A percentile compares a stretch with the other conserved stretches of the same genome.
These are phyloP conservation scores for Hydropsyche tenuis DNA, from an alignment of 1,140 invertebrate species.

Conservation along the genomic window DNA sequence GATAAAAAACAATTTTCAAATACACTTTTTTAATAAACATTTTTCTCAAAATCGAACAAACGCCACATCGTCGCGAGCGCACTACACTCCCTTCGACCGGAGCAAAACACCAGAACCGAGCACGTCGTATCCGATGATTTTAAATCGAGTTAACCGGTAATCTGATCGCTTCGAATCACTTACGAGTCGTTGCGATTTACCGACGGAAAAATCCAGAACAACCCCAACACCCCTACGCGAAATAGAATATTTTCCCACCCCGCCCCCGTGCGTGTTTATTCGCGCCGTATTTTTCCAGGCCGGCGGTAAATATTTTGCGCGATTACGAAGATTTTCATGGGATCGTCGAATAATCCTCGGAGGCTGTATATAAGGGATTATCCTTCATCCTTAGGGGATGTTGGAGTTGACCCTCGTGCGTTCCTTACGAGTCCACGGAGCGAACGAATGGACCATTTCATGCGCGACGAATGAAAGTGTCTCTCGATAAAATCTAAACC, in stretches of 20 bases:
- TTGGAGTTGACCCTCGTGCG: constrained; percentile 2
- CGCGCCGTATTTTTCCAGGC: too few species aligned
- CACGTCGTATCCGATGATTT: constrained; percentile 14
- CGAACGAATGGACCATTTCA: constrained; percentile 1
- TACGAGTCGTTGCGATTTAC: not conserved
- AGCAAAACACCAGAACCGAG: not conserved
- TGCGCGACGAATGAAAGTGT: not conserved
- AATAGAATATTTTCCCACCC: too few species aligned
- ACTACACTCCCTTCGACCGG: not conserved
- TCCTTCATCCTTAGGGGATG: not conserved
- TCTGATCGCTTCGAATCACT: constrained; percentile 9
- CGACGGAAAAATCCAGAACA: not conserved
- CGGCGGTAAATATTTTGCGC: not conserved
- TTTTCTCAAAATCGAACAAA: not conserved
- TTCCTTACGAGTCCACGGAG: not conserved
- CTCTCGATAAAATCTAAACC: not conserved
- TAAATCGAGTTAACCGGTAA: constrained; percentile 17
- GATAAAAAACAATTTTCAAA: too few species aligned
- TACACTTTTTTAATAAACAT: too few species aligned
- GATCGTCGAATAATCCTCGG: too few species aligned
- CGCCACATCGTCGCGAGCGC: not conserved
- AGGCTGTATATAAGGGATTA: not conserved
- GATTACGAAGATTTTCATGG: constrained; percentile 15
- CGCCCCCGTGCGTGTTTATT: too few species aligned
- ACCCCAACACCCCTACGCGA: not conserved